Conservation (phyloP, 2,797 vertebrate genomes). For the Rhabdomys pumilio region DNA sequence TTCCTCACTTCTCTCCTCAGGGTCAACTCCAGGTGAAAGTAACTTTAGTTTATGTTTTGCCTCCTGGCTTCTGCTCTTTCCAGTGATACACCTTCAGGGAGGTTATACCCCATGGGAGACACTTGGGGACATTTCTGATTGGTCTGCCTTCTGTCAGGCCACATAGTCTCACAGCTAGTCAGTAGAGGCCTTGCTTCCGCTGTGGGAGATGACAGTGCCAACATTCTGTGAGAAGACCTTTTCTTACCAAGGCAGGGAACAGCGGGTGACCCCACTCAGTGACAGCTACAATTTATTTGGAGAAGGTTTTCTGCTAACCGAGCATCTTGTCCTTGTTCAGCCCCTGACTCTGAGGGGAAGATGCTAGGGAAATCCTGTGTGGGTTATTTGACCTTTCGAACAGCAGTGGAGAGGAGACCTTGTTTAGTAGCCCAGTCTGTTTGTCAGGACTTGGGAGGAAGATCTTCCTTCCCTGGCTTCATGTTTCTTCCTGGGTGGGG, state of each 20-base stretch:
- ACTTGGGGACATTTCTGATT: neutral
- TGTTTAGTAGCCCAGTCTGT: neutral
- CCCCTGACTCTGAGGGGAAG: neutral
- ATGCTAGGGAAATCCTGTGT: accelerated
- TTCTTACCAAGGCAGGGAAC: accelerated
- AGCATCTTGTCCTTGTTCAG: neutral
- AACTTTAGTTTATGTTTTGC: neutral
- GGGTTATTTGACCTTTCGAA: accelerated
- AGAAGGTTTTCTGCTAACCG: neutral
- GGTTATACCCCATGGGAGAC: neutral
- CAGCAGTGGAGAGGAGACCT: neutral
- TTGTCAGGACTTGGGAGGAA: neutral
- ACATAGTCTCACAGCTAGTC: neutral
- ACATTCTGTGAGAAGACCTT: neutral
- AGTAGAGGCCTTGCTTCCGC: too few relatives aligned
- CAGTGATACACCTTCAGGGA: neutral
- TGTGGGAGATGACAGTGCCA: neutral
- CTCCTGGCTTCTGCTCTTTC: neutral
- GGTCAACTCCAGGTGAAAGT: accelerated
- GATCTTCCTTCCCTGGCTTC: neutral
- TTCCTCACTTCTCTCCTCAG: accelerated
- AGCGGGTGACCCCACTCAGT: accelerated
- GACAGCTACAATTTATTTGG: neutral
- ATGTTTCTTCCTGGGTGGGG: neutral
- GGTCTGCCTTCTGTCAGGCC: neutral